These are phyloP conservation scores for Terrapene triunguis DNA, from an alignment of 2,113 vertebrate genomes.

Conservation along the genomic window DNA sequence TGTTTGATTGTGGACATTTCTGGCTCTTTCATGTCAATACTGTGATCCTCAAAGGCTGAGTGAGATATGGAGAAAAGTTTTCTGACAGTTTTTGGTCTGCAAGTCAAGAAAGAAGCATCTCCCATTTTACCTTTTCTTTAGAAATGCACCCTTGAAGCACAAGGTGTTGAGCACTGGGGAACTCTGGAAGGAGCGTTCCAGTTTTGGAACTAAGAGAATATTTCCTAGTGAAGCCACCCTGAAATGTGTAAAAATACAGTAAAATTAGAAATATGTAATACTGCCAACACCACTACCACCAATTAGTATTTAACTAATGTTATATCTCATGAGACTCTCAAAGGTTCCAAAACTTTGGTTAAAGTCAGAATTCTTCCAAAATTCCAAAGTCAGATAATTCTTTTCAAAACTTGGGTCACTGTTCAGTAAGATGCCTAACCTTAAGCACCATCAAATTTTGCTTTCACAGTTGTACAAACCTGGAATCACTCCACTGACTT, in stretches of 20 bases:
- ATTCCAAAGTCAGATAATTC: neutral
- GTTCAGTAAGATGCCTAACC: neutral
- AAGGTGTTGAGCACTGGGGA: slow-evolving; percentile 94
- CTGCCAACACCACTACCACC: neutral
- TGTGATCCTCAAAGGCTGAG: slow-evolving; percentile 64
- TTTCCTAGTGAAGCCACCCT: slow-evolving; percentile 99
- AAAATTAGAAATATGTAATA: neutral
- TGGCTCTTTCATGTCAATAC: slow-evolving; percentile 78
- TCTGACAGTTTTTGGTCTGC: slow-evolving; percentile 59
- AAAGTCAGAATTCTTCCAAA: neutral
- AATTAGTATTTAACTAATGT: neutral
- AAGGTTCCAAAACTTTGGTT: neutral
- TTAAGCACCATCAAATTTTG: neutral
- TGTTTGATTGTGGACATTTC: slow-evolving; percentile 82
- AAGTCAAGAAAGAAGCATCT: slow-evolving; percentile 67
- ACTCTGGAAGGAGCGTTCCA: slow-evolving; percentile 96
- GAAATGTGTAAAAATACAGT: slow-evolving; percentile 47
- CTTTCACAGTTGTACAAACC: neutral
- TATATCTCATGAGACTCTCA: neutral
- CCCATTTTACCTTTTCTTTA: slow-evolving; percentile 92
- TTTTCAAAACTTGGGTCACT: neutral
- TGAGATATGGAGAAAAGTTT: slow-evolving; percentile 68
- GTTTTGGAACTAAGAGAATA: slow-evolving; percentile 99
- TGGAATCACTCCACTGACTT: neutral
- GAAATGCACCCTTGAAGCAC: slow-evolving; percentile 92